Base-by-base conservation (phyloP, 2,113 vertebrate species). In the Gasterosteus aculeatus region DNA sequence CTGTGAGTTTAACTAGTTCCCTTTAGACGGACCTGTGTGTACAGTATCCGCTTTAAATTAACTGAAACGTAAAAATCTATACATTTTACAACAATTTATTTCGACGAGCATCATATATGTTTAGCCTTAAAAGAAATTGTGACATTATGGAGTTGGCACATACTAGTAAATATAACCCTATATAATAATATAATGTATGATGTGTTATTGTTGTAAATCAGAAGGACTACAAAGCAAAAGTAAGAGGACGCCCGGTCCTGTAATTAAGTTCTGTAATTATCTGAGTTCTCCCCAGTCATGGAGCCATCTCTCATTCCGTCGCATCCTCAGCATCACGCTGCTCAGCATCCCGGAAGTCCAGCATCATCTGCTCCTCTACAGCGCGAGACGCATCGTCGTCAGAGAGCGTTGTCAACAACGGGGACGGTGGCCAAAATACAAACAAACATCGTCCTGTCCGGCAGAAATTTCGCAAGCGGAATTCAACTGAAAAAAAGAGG, bases 291-390 rank as follows among this genome's bases (percentile, higher is more conserved):
- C 41, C 3, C 22, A 46, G n/a, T 16, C 3, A 19, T 4, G 5
- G 3, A 66, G 3, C 19, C 19, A 4, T 15, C 26, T 31, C 1
- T 41, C 33, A 22, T 26, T 6, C 51, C 65, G 60, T 77, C 59
- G 49, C 78, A 72, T 75, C 84, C 84, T 86, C 86, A 80, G 49
- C 56, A 57, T 59, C 72, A 61, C 42, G 19, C 80, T 26, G 69
- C 83, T 77, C 89, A 76, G 82, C 90, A 91, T 89, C 90, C 91
- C 89, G 92, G 92, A 92, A 93, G 87, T 90, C 54, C 61, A 84
- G 82, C 80, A 82, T 85, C 74, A 74, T 81, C 31, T 56, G 79
- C 80, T 85, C 78, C 42, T 77, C 35, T 75, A 26, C 84, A 90
- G 87, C 81, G 85, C 88, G 77, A 86, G 85, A 87, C 87, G 88